Conservation (phyloP, 2,888 invertebrate genomes). For the Stratiomys singularior region DNA sequence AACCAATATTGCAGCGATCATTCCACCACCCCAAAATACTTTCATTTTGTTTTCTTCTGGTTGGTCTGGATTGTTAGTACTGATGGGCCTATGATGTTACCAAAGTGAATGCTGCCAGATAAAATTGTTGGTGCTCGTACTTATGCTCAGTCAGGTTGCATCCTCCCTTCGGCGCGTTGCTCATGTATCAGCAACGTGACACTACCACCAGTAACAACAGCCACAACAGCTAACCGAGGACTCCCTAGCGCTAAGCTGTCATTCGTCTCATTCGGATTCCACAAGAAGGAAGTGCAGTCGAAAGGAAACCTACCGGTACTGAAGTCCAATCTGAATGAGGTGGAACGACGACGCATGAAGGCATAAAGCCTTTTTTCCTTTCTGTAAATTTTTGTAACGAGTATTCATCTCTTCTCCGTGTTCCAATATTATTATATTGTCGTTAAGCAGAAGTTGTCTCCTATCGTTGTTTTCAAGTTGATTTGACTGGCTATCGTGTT, state of each 20-base stretch:
- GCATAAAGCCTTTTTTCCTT: constrained; percentile 7
- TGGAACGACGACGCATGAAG: constrained; percentile 1
- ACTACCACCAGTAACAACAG: constrained; percentile 26
- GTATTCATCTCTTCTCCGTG: constrained; percentile 22
- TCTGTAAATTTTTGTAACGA: neutral
- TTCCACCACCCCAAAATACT: constrained; percentile 12
- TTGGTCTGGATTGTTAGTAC: constrained; percentile 34
- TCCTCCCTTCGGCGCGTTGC: neutral
- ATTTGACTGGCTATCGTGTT: constrained; percentile 24
- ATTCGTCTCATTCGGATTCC: constrained; percentile 34
- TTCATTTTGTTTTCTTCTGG: constrained; percentile 41
- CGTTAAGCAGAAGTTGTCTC: constrained; percentile 44
- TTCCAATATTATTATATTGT: constrained; percentile 45
- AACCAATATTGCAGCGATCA: constrained; percentile 29
- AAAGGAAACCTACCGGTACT: constrained; percentile 8
- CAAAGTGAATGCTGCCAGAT: constrained; percentile 36
- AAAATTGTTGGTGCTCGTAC: neutral
- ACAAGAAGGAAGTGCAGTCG: constrained; percentile 5
- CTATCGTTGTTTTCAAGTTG: constrained; percentile 43
- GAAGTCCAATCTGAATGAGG: neutral
- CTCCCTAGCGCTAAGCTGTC: constrained; percentile 36
- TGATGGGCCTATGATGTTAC: constrained; percentile 10
- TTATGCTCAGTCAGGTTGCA: constrained; percentile 1
- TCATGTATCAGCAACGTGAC: constrained; percentile 14
- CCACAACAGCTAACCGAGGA: constrained; percentile 22